phyloP scores from a whole-genome alignment of 2,797 vertebrate species.

The Mionectes olivaceus region DNA sequence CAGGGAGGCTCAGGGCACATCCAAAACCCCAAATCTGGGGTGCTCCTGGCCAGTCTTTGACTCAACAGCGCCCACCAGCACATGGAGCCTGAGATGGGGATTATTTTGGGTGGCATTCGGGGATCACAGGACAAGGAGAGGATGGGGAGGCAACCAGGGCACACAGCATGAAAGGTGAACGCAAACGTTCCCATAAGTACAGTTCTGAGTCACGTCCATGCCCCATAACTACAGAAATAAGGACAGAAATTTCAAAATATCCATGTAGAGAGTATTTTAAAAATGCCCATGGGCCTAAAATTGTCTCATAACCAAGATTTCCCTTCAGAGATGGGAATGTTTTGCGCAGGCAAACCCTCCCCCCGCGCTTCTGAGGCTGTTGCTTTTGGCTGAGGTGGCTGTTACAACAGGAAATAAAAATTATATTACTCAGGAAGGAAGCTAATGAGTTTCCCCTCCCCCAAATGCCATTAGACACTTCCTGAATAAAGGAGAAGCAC shows the following conservation, averaged over 20 bases:
- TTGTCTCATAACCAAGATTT: neutral
- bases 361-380: neutral
- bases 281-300: neutral
- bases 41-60: neutral
- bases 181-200: neutral
- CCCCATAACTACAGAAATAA: neutral
- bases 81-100: neutral
- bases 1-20: accelerated
- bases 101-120: neutral
- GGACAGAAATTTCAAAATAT: neutral
- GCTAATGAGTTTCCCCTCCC: constrained; percentile 82
- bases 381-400: constrained; percentile 76
- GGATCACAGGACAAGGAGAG: neutral
- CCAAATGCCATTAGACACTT: constrained; percentile 90
- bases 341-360: constrained; percentile 45
- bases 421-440: constrained; percentile 92
- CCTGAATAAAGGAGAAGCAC: constrained; percentile 83
- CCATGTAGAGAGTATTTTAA: neutral
- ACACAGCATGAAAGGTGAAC: neutral
- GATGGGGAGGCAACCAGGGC: neutral
- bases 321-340: neutral
- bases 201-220: neutral
- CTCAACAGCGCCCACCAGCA: neutral
- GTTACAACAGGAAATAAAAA: constrained; percentile 90
- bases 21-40: neutral